Evolutionary conservation across 2,113 vertebrate species (phyloP), one percentile per base, ranked within the genome.

Genomic region (Poeciliopsis retropinna): DNA sequence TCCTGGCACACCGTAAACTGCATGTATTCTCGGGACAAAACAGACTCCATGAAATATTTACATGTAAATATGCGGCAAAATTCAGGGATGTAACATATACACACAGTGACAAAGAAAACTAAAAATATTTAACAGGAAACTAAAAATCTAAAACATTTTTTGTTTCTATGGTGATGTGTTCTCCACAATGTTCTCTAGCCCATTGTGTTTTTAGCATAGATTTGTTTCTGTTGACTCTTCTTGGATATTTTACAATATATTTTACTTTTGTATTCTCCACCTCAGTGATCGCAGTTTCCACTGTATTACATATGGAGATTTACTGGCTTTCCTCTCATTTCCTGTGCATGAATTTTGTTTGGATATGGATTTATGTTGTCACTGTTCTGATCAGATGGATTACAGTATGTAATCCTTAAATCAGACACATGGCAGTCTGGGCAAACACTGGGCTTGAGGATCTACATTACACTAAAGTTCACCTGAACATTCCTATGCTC

Each of bases 401-500:
- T 82, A 25, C n/a, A 39, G 62, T 29, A 70, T 75, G 86, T 89
- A 85, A 87, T 88, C 82, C 80, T 78, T 72, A 71, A 81, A 85
- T 82, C 75, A 88, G 69, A 82, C 81, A 83, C 76, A 81, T 60
- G 64, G 77, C 63, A 80, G 67, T 64, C 39, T 28, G 74, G 73
- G 72, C 78, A 85, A 81, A 60, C 72, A 44, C 62, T 37, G 70
- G 68, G 66, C 72, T 69, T 72, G 27, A 0, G 37, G 54, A 78
- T 72, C 68, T 75, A 51, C 44, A 1, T 0, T 27, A 14, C 3
- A 78, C 12, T 61, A 30, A 34, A 27, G 32, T 27, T 75, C 25
- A 70, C 67, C 44, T 69, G 51, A 57, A 57, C 41, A 65, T 31
- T 51, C 64, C 64, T 17, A 47, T 47, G 15, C 17, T 47, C 17